A percentile compares a stretch with the other conserved stretches of the same genome.
Conservation (phyloP, 2,797 vertebrate genomes). For the Macropus fuliginosus region DNA sequence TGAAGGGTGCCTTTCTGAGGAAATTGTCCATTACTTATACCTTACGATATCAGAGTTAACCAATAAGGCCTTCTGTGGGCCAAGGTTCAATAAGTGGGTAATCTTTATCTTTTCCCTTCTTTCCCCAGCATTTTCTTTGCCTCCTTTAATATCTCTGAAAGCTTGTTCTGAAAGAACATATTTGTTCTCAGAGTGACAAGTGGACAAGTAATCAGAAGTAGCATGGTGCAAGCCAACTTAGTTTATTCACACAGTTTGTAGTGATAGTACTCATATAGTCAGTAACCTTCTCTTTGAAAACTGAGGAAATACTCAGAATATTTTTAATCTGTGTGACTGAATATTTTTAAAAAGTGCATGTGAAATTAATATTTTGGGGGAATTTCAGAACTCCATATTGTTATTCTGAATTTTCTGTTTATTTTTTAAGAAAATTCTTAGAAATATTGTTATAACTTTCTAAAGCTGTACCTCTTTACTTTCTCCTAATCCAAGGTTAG, state of each 20-base stretch:
- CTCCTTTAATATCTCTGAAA: background rate
- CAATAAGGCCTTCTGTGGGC: background rate
- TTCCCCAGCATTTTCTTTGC: background rate
- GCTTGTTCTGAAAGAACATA: too few species aligned
- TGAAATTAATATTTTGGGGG: background rate
- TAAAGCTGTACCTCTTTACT: background rate
- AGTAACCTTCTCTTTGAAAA: background rate
- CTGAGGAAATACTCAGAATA: background rate
- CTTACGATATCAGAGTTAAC: background rate
- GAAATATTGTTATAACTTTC: background rate
- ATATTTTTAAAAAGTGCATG: slow-evolving; percentile 30
- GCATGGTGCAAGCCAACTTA: background rate
- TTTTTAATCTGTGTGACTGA: slow-evolving; percentile 9
- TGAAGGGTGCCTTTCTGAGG: accelerated
- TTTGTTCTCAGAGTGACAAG: background rate
- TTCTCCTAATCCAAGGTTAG: slow-evolving; percentile 1
- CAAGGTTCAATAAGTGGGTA: background rate
- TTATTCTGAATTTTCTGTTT: background rate
- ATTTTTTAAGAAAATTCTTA: background rate
- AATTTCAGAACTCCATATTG: slow-evolving; percentile 27
- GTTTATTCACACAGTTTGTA: background rate
- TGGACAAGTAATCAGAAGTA: background rate
- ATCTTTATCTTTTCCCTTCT: background rate
- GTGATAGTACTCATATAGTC: background rate
- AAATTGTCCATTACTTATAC: background rate